phyloP scores from a whole-genome alignment of 1,140 invertebrate species.

The Holotrichia oblita region DNA sequence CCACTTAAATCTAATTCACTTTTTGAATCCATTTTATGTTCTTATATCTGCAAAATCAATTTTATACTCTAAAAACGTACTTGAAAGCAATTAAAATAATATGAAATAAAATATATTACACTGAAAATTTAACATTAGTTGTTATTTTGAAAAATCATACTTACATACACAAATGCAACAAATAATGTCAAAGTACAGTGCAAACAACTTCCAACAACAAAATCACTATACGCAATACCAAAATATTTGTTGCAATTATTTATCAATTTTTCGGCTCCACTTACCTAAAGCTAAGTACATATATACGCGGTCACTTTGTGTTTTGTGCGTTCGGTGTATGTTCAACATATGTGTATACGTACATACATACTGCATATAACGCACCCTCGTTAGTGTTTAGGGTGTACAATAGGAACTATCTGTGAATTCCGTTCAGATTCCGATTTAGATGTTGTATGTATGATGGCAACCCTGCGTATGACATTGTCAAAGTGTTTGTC shows the following conservation, averaged over 20 bases:
- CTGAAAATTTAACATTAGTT: neutral
- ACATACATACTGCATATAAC: too few species aligned
- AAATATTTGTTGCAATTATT: too few species aligned
- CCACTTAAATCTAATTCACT: constrained; percentile 59
- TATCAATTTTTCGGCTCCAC: too few species aligned
- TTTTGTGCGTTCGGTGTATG: too few species aligned
- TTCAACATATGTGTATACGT: too few species aligned
- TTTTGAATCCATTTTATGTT: constrained; percentile 55
- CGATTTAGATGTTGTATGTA: too few species aligned
- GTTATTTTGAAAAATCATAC: constrained; percentile 24
- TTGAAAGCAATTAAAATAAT: neutral
- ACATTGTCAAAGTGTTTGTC: neutral
- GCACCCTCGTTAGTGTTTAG: too few species aligned
- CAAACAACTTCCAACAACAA: neutral
- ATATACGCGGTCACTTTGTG: too few species aligned
- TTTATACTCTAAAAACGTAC: neutral
- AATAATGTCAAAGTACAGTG: constrained; percentile 9
- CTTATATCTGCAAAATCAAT: neutral
- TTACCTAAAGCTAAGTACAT: too few species aligned
- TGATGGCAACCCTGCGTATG: too few species aligned
- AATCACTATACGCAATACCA: neutral
- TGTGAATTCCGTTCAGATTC: too few species aligned
- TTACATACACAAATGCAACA: constrained; percentile 24
- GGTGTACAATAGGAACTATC: too few species aligned
- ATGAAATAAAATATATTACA: neutral